Evolutionary conservation across 2,113 vertebrate genomes (phyloP).

Genomic region (Dasyornis broadbenti): DNA sequence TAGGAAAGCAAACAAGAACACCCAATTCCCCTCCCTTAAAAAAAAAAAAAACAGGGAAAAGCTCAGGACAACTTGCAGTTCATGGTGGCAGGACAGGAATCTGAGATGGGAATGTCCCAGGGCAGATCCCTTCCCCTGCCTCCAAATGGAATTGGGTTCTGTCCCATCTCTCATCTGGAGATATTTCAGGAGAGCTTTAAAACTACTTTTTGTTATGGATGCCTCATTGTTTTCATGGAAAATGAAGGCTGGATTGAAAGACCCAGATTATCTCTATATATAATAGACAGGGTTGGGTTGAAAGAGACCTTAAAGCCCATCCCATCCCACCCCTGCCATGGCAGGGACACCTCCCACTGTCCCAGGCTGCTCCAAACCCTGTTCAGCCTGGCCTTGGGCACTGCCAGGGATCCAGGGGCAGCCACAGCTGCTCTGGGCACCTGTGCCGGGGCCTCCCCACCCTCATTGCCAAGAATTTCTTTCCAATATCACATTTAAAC

Average conservation of each 20-base stretch:
- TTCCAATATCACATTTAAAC: too few relatives aligned
- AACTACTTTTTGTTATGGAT: neutral
- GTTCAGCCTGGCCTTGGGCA: neutral
- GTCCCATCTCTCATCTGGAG: too few relatives aligned
- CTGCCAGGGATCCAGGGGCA: neutral
- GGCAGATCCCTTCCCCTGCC: neutral
- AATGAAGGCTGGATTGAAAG: neutral
- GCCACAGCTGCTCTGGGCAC: neutral
- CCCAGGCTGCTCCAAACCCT: accelerated
- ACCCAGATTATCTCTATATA: neutral
- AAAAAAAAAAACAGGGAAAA: neutral
- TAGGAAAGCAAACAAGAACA: neutral
- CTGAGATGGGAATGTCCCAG: neutral
- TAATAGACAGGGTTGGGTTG: neutral
- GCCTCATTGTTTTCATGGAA: neutral
- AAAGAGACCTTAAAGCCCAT: neutral
- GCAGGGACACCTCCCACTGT: neutral
- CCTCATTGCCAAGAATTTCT: neutral
- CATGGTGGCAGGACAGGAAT: neutral
- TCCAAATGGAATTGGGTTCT: neutral
- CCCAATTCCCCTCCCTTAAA: neutral
- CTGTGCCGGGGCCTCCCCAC: neutral
- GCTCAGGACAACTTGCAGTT: neutral
- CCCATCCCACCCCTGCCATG: neutral
- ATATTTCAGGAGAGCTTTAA: neutral